phyloP scores from a whole-genome alignment of 2,888 invertebrate genomes.

The Pammene aurita region DNA sequence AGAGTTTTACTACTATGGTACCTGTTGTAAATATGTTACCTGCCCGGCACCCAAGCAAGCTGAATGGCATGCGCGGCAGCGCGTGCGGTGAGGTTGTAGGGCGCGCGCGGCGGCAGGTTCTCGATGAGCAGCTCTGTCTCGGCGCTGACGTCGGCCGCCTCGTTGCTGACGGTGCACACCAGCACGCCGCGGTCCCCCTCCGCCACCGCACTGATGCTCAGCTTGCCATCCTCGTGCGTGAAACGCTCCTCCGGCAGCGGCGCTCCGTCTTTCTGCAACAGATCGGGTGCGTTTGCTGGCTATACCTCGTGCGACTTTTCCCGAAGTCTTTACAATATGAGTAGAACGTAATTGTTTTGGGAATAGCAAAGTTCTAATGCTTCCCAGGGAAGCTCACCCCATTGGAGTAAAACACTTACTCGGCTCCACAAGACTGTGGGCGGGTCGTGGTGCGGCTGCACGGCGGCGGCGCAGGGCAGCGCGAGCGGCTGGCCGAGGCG shows the following conservation, averaged over 20 bases:
- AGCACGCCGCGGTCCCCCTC: constrained; percentile 94
- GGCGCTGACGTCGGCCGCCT: constrained; percentile 91
- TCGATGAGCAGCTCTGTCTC: constrained; percentile 92
- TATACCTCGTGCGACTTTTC: too few relatives aligned
- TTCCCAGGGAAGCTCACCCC: too few relatives aligned
- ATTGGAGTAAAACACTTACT: constrained; percentile 45
- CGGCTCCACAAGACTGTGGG: constrained; percentile 56
- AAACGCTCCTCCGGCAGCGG: constrained; percentile 87
- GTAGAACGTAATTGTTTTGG: too few relatives aligned
- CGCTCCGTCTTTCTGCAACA: constrained; percentile 87
- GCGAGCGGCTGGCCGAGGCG: constrained; percentile 91
- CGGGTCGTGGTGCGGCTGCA: constrained; percentile 70
- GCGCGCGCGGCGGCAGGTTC: constrained; percentile 95
- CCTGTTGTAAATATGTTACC: too few relatives aligned
- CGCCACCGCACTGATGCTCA: constrained; percentile 91
- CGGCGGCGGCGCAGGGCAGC: constrained; percentile 91
- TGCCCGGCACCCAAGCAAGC: constrained; percentile 91
- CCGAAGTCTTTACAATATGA: too few relatives aligned
- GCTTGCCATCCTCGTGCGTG: constrained; percentile 88
- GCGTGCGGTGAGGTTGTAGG: constrained; percentile 92
- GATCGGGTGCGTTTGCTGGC: neutral
- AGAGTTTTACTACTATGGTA: too few relatives aligned
- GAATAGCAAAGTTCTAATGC: too few relatives aligned
- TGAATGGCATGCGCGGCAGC: constrained; percentile 88
- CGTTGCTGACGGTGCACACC: constrained; percentile 92